Percentiles rank a stretch among this genome's conserved stretches.
These are phyloP conservation scores for Paramisgurnus dabryanus DNA, from an alignment of 2,113 vertebrate genomes.

Conservation along the genomic window DNA sequence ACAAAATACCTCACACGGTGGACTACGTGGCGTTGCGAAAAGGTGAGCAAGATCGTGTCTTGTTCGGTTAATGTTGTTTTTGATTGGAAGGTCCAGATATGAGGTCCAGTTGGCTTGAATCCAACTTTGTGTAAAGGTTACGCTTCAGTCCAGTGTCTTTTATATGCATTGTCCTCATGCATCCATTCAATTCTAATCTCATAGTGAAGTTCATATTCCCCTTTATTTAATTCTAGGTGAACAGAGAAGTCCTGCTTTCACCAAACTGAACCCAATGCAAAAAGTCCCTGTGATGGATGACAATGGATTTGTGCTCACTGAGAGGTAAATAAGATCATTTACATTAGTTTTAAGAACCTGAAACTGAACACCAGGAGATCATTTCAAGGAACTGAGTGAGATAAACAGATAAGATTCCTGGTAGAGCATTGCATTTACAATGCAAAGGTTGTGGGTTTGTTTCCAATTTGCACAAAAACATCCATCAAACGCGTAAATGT, in stretches of 20 bases:
- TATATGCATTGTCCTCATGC: neutral
- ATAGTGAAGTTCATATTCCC: neutral
- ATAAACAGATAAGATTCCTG: too few species aligned
- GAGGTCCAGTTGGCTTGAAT: neutral
- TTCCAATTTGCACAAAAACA: too few species aligned
- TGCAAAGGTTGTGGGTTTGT: too few species aligned
- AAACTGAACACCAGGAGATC: too few species aligned
- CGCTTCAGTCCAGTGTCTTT: neutral
- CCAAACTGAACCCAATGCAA: slow-evolving; percentile 72
- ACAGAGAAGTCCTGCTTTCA: slow-evolving; percentile 66
- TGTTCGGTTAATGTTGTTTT: neutral
- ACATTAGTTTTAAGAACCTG: too few species aligned
- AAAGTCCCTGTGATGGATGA: slow-evolving; percentile 76
- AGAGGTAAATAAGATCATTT: slow-evolving; percentile 63
- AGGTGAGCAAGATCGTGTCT: slow-evolving; percentile 57
- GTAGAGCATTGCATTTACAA: too few species aligned
- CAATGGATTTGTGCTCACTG: slow-evolving; percentile 71
- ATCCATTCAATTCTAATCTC: neutral
- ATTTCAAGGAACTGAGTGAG: too few species aligned
- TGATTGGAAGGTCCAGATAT: neutral
- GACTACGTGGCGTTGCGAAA: slow-evolving; percentile 66
- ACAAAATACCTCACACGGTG: slow-evolving; percentile 67
- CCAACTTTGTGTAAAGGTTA: slow-evolving; percentile 22
- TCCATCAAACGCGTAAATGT: too few species aligned
- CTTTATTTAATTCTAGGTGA: slow-evolving; percentile 61